Base-by-base conservation (phyloP, 92 coral and sea anemone genomes). In the Metridium senile region DNA sequence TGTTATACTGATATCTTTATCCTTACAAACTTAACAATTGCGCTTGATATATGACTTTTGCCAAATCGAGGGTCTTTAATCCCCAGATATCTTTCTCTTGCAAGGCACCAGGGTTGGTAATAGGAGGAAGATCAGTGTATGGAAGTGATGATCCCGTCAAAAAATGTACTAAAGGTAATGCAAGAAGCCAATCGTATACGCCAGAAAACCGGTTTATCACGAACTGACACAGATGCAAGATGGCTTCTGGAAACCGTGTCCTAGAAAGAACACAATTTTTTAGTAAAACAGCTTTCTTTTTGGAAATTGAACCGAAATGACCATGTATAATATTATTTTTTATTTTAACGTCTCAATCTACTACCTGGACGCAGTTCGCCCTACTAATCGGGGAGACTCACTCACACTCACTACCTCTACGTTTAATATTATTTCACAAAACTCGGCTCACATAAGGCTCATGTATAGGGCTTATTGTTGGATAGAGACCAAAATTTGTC, bases 81-180 rank as follows among this genome's bases (percentile, higher is more conserved):
- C 91, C 91, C 98, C 94, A 93, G 85, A 79, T 86, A 0, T 35
- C 20, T 32, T 59, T 66, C 1, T 26, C 85, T 70, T 56, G 72
- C 17, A 85, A 79, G 62, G 77, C 74, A 34, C 70, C 92, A 66
- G 81, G 78, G 33, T 75, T 89, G 61, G 74, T 31, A 19, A 81
- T 59, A 32, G 82, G 51, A 29, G 77, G 80, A 6, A 61, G 19
- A 10, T 18, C 19, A 23, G 63, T 65, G 71, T 76, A 93, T 7
- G 98, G 98, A 53, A 68, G 29, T 9, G 92, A 87, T 58, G 56
- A 78, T 4, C 64, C 81, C 18, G 87, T 74, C 23, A 89, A 71
- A 62, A 93, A 93, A 71, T 93, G 98, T 31, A 87, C 68, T 71
- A 93, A 58, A 4, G 98, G 98, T 11, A 93, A 82, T 0, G 94